These are phyloP conservation scores for Parnassius glacialis DNA, from an alignment of 2,888 invertebrate genomes.

Conservation along the genomic window DNA sequence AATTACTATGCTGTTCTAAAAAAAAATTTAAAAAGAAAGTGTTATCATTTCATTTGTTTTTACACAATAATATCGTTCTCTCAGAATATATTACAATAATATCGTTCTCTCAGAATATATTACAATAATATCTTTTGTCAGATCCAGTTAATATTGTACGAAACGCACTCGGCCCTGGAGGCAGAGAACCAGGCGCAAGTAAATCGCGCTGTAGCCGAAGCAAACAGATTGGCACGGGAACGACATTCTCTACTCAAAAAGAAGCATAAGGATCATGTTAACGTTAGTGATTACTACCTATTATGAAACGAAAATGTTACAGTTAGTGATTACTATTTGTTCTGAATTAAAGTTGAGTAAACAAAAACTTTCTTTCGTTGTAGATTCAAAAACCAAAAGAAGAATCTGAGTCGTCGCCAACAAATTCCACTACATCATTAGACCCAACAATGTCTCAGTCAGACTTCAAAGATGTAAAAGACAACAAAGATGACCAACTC, in stretches of 20 bases:
- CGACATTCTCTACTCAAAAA: constrained; percentile 81
- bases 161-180: constrained; percentile 88
- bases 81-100: not conserved
- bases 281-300: constrained; percentile 35
- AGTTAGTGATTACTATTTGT: too few species aligned
- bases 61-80: too few species aligned
- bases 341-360: not conserved
- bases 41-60: too few species aligned
- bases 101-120: too few species aligned
- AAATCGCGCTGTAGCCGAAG: constrained; percentile 83
- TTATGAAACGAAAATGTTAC: too few species aligned
- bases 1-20: too few species aligned
- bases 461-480: constrained; percentile 32
- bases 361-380: not conserved
- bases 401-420: constrained; percentile 37
- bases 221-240: constrained; percentile 85
- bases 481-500: constrained; percentile 42
- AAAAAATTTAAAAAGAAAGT: too few species aligned
- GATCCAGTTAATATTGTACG: constrained; percentile 90
- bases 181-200: constrained; percentile 89
- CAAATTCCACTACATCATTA: constrained; percentile 47
- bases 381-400: constrained; percentile 51
- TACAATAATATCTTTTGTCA: constrained; percentile 41
- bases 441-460: constrained; percentile 44
- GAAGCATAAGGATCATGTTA: constrained; percentile 48